Base-by-base conservation (phyloP, 2,113 vertebrate species). In the Tinamus guttatus region DNA sequence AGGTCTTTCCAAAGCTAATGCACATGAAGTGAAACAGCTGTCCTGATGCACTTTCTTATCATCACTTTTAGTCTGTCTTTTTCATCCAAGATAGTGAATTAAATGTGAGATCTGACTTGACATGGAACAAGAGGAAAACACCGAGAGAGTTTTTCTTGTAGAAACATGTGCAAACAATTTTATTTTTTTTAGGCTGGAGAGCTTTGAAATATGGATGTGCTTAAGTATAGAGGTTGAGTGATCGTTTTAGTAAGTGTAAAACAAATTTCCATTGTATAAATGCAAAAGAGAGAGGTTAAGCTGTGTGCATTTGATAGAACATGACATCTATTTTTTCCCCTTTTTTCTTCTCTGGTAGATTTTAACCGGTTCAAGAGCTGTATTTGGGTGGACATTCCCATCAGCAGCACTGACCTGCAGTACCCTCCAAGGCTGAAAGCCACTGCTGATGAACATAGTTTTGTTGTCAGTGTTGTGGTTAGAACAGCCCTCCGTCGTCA, bases 31-130 rank as follows among this genome's bases (percentile, higher is more conserved):
- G 87, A 93, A 97, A 63, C 80, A 94, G 74, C 93, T 86, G 89
- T 65, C 85, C 70, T 86, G 38, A 85, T 91, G 68, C 78, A 36
- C 92, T 97, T 95, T 87, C 79, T 96, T 96, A 90, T 78, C 94
- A 94, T 93, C 81, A 94, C 93, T 91, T 88, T 85, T 62, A 94
- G 78, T 90, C 95, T 89, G 81, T 89, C 91, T 94, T 93, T 93
- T 96, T 94, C 83, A 86, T 97, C 89, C 56, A 78, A 54, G 81
- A 63, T 68, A 71, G 87, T 88, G 56, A 93, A 81, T 88, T 96
- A 81, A 88, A 96, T 96, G 90, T 93, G 89, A 97, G 71, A 90
- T 83, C 65, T 70, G 30, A 70, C 86, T 81, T 81, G 49, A 95
- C 81, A 71, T 13, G 90, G 70, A 94, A 80, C 91, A 96, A 95